Conservation (phyloP, 2,888 invertebrate genomes). For the Chrysolina americana region DNA sequence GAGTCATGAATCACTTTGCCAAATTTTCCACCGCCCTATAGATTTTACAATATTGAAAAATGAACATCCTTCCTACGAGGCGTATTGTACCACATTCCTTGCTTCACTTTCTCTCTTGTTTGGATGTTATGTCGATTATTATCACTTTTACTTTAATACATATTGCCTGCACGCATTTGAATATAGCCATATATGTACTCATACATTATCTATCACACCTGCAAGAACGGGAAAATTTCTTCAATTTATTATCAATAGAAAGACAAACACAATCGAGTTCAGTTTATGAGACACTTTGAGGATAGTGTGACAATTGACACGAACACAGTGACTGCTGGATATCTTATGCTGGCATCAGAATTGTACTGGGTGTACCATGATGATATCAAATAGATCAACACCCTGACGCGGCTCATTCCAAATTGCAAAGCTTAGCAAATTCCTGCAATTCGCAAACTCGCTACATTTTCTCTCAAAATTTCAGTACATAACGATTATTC, state of each 20-base stretch:
- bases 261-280: not conserved
- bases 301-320: not conserved
- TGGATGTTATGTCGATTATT: constrained; percentile 34
- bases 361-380: too few relatives aligned
- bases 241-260: not conserved
- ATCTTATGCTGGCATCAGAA: too few relatives aligned
- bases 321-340: too few relatives aligned
- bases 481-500: too few relatives aligned
- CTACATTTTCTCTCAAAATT: too few relatives aligned
- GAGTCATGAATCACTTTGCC: not conserved
- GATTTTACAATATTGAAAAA: constrained; percentile 12
- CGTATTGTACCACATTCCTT: constrained; percentile 31
- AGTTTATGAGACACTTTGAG: not conserved
- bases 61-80: constrained; percentile 27
- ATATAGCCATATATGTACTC: constrained; percentile 15
- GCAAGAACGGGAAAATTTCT: not conserved
- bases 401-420: too few relatives aligned
- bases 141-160: constrained; percentile 40
- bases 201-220: constrained; percentile 9
- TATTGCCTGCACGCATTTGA: constrained; percentile 18
- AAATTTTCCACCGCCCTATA: not conserved
- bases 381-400: too few relatives aligned
- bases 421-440: too few relatives aligned
- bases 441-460: too few relatives aligned
- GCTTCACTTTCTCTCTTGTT: constrained; percentile 38